Evolutionary conservation across 2,113 vertebrate genomes (phyloP), one percentile per base, ranked within the genome.

Genomic region (Pristiophorus japonicus): DNA sequence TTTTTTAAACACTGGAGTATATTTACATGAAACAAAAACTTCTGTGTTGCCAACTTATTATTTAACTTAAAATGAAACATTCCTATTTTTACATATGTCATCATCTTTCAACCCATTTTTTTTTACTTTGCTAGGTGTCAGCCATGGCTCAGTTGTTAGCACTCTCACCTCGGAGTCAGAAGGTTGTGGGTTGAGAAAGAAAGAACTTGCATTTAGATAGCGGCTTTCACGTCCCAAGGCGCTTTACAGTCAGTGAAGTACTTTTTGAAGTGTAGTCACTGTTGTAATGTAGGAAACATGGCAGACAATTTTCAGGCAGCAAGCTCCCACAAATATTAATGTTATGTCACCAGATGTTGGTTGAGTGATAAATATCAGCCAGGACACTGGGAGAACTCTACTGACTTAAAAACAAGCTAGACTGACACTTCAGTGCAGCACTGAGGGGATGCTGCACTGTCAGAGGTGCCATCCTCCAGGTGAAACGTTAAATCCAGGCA

Each of bases 21-120:
- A 70, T 51, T 94, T 51, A 94, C 66, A 42, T 70, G 45, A 27
- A 94, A 94, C 55, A 88, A 47, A 88, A 51, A 63, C 34, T 92
- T 16, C 27, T 62, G 55, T 24, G 20, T 38, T n/a, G 62, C 12
- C n/a, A 42, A 65, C 7, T 20, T 63, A 22, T 92, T 18, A 92
- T 65, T n/a, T 92, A 92, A 92, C 88, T n/a, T 92, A 45, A 92
- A 63, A 10, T 65, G 38, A 81, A 38, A 59, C 20, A 18, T 45
- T 81, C 20, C 38, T 81, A 7, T 42, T 81, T 14, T 81, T 81
- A 42, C 16, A 22, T 45, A 81, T 20, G 0, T 45, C 38, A 81
- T 81, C 0, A 20, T 81, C 14, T 81, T 81, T 38, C 38, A 81
- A 38, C 38, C 75, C 42, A 81, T 81, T 81, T 18, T n/a, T 81